Base-by-base conservation (phyloP, 64 coral and sea anemone genomes). In the Orbicella faveolata region DNA sequence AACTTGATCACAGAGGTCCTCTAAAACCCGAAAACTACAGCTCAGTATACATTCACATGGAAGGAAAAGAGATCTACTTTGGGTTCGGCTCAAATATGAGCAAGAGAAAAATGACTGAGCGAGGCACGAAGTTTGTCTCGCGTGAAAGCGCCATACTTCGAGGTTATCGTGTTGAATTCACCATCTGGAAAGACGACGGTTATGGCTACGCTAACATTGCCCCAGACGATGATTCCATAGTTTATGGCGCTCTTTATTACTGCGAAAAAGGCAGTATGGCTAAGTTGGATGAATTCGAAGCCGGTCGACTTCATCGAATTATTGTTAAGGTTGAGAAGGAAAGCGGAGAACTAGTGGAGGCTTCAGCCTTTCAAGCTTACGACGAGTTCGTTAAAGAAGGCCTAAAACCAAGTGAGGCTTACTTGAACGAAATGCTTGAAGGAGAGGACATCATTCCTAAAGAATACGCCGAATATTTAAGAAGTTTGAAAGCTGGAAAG, bases 171-270 rank as follows among this genome's bases (percentile, higher is more conserved):
- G 53, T 94, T 2, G 88, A 84, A 6, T 94, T 94, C 63, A 86
- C 63, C 34, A 59, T 78, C 6, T 61, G 88, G 37, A 64, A 89
- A 14, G 61, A 79, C 11, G 87, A 94, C 57, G 92, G 92, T 3
- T 78, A 26, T 73, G 88, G 54, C 20, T 86, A 79, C 35, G 81
- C 34, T 34, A 90, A 86, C 57, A 94, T 94, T 16, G 79, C 57
- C n/a, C 92, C 44, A 61, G 87, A 86, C 12, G 18, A 63, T 11
- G 37, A 64, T 10, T 94, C 88, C 15, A 73, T 25, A 0, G 88
- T 94, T 13, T 73, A 94, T 61, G 93, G 93, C 67, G 93, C 88
- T 18, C 25, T 94, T 51, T 94, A 94, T 75, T 53, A 18, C 16
- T 74, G 73, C 33, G 21, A 76, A 52, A 36, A 77, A 17, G 48